These are phyloP conservation scores for Abrostola tripartita DNA, from an alignment of 2,888 invertebrate genomes.

Conservation along the genomic window DNA sequence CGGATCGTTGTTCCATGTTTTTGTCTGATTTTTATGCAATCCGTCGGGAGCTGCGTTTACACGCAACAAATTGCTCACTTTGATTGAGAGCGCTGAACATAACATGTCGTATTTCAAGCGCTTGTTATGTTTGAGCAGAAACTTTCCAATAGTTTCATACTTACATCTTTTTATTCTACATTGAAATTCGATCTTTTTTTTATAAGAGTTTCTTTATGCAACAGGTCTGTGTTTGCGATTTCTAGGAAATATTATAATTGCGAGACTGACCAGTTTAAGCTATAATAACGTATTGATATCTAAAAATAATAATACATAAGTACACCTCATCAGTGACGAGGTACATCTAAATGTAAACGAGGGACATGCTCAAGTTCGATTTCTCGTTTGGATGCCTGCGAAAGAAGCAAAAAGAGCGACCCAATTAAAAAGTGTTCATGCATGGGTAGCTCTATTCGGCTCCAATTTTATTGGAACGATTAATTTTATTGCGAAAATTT, in stretches of 20 bases:
- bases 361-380: constrained; percentile 77
- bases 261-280: too few relatives aligned
- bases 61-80: constrained; percentile 82
- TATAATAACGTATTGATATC: too few relatives aligned
- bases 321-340: constrained; percentile 17
- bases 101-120: constrained; percentile 38
- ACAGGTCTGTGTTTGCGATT: neutral
- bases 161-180: constrained; percentile 17
- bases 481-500: constrained; percentile 88
- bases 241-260: too few relatives aligned
- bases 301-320: neutral
- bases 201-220: neutral
- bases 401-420: constrained; percentile 81
- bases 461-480: constrained; percentile 87
- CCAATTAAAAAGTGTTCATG: constrained; percentile 88
- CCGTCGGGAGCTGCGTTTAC: constrained; percentile 79
- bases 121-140: constrained; percentile 21
- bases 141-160: constrained; percentile 27
- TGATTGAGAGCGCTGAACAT: constrained; percentile 68
- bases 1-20: constrained; percentile 74
- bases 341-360: constrained; percentile 52
- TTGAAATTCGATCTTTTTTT: constrained; percentile 22
- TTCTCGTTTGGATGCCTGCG: constrained; percentile 77
- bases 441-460: constrained; percentile 83
- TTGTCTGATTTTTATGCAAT: constrained; percentile 81